Evolutionary conservation across 2,888 invertebrate species (phyloP).

Genomic region (Ophonus ardosiacus): DNA sequence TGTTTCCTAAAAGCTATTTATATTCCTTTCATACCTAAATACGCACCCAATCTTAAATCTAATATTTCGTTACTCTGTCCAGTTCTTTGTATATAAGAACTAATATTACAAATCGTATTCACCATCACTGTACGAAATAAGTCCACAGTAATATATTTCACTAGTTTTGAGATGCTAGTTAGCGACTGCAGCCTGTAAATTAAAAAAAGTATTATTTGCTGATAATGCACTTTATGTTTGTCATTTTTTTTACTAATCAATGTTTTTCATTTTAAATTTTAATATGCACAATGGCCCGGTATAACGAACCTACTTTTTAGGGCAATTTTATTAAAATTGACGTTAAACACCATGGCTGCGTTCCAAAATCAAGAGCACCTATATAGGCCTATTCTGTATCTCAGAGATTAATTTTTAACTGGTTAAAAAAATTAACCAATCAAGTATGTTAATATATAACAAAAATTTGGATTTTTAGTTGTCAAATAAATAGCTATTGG

Average conservation of each 20-base stretch:
- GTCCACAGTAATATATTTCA: constrained; percentile 43
- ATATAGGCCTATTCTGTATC: too few relatives aligned
- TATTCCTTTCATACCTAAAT: constrained; percentile 30
- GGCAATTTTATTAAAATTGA: too few relatives aligned
- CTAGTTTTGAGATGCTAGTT: constrained; percentile 46
- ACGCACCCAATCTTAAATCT: constrained; percentile 9
- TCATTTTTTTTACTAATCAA: neutral
- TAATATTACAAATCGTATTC: constrained; percentile 31
- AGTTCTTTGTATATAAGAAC: constrained; percentile 4
- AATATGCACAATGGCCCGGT: too few relatives aligned
- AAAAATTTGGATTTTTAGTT: too few relatives aligned
- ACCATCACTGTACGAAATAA: constrained; percentile 27
- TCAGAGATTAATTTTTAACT: too few relatives aligned
- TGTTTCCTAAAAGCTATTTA: constrained; percentile 35
- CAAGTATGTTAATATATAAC: too few relatives aligned
- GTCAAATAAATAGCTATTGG: too few relatives aligned
- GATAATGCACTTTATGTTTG: neutral
- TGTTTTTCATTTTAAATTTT: neutral
- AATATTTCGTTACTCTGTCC: constrained; percentile 16
- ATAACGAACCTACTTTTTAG: too few relatives aligned
- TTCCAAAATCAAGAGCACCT: too few relatives aligned
- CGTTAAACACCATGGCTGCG: too few relatives aligned
- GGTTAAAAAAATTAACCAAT: too few relatives aligned
- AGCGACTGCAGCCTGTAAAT: constrained; percentile 32
- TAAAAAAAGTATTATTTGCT: constrained; percentile 18